Evolutionary conservation across 2,888 invertebrate genomes (phyloP).

Genomic region (Phorcus lineatus): DNA sequence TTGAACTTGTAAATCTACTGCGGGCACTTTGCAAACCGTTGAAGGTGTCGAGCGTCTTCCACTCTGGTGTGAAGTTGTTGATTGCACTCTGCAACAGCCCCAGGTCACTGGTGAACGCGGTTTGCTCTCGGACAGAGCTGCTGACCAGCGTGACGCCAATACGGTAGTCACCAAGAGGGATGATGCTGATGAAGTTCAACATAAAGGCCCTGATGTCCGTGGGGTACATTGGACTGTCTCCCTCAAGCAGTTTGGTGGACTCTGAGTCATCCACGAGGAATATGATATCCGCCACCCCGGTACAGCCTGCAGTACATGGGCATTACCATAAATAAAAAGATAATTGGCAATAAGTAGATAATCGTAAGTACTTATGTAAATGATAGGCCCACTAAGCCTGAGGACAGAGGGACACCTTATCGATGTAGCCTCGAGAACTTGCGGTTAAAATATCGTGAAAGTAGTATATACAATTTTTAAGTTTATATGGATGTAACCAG

Average conservation of each 20-base stretch:
- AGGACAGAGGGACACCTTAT: no score
- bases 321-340: no score
- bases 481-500: no score
- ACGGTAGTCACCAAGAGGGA: not conserved
- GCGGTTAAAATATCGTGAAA: no score
- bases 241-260: not conserved
- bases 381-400: no score
- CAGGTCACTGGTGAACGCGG: not conserved
- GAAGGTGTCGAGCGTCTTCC: not conserved
- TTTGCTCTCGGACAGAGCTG: not conserved
- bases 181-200: not conserved
- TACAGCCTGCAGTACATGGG: not conserved
- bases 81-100: not conserved
- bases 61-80: not conserved
- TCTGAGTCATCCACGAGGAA: slow-evolving; percentile 11
- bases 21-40: not conserved
- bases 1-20: not conserved
- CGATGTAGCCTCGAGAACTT: no score
- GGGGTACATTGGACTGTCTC: not conserved
- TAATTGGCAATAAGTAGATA: no score
- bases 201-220: not conserved
- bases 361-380: no score
- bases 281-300: not conserved
- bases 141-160: not conserved
- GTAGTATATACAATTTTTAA: no score